A percentile compares a stretch with the other conserved stretches of the same genome.
Conservation (phyloP, 1,140 invertebrate genomes). For the Elymnias hypermnestra region DNA sequence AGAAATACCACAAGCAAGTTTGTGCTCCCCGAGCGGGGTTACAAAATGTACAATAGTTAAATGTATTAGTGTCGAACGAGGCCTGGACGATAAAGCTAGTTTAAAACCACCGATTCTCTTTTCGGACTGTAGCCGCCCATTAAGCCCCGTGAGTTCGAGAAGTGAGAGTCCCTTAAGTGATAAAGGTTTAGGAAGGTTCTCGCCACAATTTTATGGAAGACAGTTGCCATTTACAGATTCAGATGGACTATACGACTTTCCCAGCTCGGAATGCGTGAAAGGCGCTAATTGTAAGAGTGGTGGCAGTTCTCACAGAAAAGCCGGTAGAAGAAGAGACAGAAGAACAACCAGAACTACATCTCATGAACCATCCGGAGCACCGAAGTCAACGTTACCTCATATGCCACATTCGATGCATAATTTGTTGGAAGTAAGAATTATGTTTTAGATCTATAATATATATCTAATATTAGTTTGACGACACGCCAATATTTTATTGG, state of each 20-base stretch:
- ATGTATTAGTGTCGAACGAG: slow-evolving; percentile 69
- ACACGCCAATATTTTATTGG: too few relatives aligned
- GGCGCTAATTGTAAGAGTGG: slow-evolving; percentile 51
- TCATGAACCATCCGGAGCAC: slow-evolving; percentile 54
- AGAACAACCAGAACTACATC: slow-evolving; percentile 61
- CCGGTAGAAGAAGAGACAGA: slow-evolving; percentile 70
- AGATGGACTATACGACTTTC: slow-evolving; percentile 86
- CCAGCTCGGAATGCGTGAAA: slow-evolving; percentile 81
- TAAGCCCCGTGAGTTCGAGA: slow-evolving; percentile 84
- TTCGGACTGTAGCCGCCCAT: slow-evolving; percentile 76
- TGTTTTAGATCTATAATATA: too few relatives aligned
- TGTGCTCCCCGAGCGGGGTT: slow-evolving; percentile 61
- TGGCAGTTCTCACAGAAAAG: slow-evolving; percentile 73
- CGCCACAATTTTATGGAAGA: slow-evolving; percentile 82
- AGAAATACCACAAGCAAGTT: slow-evolving; percentile 52
- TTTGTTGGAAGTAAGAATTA: slow-evolving; percentile 70
- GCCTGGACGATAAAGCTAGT: slow-evolving; percentile 72
- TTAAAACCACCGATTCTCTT: slow-evolving; percentile 81
- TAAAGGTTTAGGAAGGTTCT: slow-evolving; percentile 79
- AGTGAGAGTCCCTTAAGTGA: slow-evolving; percentile 87
- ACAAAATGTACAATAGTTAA: slow-evolving; percentile 69
- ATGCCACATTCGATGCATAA: slow-evolving; percentile 73
- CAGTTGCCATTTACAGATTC: slow-evolving; percentile 84
- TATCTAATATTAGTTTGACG: too few relatives aligned
- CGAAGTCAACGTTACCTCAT: slow-evolving; percentile 74